A percentile compares a stretch with the other conserved stretches of the same genome.
Conservation (phyloP, 2,113 vertebrate genomes). For the Hemiscyllium ocellatum region DNA sequence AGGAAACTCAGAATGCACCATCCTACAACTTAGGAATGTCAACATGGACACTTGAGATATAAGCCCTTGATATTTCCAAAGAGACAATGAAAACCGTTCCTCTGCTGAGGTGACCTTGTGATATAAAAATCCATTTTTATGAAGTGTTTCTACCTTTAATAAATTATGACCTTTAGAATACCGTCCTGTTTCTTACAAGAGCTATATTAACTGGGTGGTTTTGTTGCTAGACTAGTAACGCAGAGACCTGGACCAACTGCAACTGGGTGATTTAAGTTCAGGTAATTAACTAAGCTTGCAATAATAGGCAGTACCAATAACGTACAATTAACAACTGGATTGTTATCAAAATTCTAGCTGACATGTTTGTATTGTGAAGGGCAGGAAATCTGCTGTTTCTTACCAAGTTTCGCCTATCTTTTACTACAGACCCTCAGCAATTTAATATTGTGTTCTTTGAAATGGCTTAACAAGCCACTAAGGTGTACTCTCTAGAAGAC, state of each 20-base stretch:
- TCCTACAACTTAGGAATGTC: too few relatives aligned
- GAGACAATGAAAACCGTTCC: too few relatives aligned
- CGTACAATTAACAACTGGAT: too few relatives aligned
- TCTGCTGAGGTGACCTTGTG: too few relatives aligned
- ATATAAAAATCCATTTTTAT: too few relatives aligned
- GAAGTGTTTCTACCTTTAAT: too few relatives aligned
- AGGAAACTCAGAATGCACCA: too few relatives aligned
- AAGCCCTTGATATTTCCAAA: too few relatives aligned
- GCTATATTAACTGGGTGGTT: not conserved
- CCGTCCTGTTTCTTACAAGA: too few relatives aligned
- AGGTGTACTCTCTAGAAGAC: not conserved
- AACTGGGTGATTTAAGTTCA: not conserved
- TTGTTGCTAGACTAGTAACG: not conserved
- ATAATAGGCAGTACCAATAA: not conserved
- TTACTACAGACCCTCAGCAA: not conserved
- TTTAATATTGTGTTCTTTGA: not conserved
- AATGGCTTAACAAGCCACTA: not conserved
- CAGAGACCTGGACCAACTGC: not conserved
- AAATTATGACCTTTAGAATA: too few relatives aligned
- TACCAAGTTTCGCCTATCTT: not conserved
- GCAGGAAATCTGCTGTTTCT: not conserved
- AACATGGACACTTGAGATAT: too few relatives aligned
- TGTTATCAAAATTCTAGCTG: not conserved
- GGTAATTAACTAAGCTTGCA: not conserved
- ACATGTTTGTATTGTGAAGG: not conserved